Evolutionary conservation across 2,888 invertebrate species (phyloP).

Genomic region (Xestia c-nigrum): DNA sequence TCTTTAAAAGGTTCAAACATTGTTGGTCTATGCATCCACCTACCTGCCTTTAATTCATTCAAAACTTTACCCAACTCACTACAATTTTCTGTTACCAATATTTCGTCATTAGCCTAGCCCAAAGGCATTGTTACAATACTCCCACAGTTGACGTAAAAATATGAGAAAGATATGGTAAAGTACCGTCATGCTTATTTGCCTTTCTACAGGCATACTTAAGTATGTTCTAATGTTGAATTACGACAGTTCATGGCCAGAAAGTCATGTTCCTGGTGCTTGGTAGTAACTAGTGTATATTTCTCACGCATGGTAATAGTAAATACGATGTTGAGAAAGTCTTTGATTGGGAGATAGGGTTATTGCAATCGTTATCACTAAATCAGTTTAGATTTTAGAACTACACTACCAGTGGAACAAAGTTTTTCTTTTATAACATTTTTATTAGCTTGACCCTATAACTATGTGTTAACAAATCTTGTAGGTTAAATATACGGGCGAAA

Average conservation of each 20-base stretch:
- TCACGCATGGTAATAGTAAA: slow-evolving; percentile 6
- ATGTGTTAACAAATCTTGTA: no score
- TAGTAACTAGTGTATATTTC: not conserved
- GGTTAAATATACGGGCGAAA: no score
- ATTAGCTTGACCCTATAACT: not conserved
- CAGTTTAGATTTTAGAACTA: not conserved
- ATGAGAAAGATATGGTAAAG: slow-evolving; percentile 3
- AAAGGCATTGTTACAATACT: slow-evolving; percentile 30
- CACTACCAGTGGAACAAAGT: not conserved
- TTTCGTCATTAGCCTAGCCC: slow-evolving; percentile 1
- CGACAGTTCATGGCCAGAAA: slow-evolving; percentile 20
- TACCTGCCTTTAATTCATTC: not conserved
- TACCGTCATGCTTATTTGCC: slow-evolving; percentile 26
- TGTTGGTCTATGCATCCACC: not conserved
- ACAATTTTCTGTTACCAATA: slow-evolving; percentile 19
- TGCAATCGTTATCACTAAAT: not conserved
- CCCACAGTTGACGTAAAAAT: slow-evolving; percentile 32
- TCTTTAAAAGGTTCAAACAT: not conserved
- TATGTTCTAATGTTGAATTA: slow-evolving; percentile 18
- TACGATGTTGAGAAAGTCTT: not conserved
- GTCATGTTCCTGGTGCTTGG: not conserved
- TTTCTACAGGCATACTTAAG: slow-evolving; percentile 27
- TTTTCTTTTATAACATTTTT: not conserved
- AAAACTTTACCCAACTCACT: slow-evolving; percentile 14
- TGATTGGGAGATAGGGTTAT: not conserved